phyloP scores from a whole-genome alignment of 2,113 vertebrate genomes.

The Burhinus oedicnemus region DNA sequence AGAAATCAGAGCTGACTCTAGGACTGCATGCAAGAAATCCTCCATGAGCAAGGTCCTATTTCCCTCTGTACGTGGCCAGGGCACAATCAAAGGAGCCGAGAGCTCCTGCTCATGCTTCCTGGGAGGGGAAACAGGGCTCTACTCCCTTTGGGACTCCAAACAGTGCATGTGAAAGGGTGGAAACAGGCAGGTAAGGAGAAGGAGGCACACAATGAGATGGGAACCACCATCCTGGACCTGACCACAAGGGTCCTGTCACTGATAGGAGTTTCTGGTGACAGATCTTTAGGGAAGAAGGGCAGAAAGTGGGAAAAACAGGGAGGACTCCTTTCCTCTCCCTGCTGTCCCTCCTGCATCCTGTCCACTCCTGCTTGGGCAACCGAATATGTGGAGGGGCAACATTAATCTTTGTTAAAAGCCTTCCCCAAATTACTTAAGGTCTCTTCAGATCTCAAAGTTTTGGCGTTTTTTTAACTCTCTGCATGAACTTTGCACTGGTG shows the following conservation, averaged over 20 bases:
- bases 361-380: neutral
- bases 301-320: neutral
- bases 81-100: neutral
- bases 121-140: neutral
- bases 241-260: neutral
- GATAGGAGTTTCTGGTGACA: rapidly evolving
- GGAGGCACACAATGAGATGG: neutral
- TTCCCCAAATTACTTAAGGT: neutral
- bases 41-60: neutral
- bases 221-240: neutral
- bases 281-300: neutral
- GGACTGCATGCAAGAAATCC: neutral
- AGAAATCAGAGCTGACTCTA: neutral
- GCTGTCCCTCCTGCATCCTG: neutral
- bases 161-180: rapidly evolving
- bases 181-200: neutral
- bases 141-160: neutral
- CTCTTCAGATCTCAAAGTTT: neutral
- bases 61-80: neutral
- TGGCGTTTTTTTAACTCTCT: neutral
- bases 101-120: neutral
- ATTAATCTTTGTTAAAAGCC: neutral
- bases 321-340: neutral
- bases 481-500: neutral
- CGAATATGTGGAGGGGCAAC: rapidly evolving